These are phyloP conservation scores for Megaceryle alcyon DNA, from an alignment of 2,797 vertebrate species.

Conservation along the genomic window DNA sequence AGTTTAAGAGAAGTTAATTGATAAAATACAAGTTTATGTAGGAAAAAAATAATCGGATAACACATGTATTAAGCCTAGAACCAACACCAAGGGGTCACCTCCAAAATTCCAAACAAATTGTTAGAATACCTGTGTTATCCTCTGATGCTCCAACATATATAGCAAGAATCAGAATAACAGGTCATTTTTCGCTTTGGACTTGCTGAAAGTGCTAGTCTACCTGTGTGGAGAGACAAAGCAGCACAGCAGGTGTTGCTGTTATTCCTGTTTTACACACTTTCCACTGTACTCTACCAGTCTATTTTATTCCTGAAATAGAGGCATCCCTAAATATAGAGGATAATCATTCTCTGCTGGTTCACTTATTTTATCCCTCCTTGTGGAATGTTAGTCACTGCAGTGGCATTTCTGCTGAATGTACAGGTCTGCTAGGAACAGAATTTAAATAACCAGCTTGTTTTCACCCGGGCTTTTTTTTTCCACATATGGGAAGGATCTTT, in stretches of 20 bases:
- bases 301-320: not conserved
- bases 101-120: not conserved
- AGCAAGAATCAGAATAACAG: not conserved
- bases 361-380: not conserved
- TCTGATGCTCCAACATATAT: not conserved
- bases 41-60: not conserved
- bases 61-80: not conserved
- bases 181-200: not conserved
- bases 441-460: not conserved
- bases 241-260: not conserved
- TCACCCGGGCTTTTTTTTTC: not conserved
- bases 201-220: not conserved
- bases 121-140: not conserved
- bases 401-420: not conserved
- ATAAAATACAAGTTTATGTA: not conserved
- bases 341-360: not conserved
- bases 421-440: not conserved
- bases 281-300: not conserved
- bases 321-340: not conserved
- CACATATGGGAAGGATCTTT: not conserved
- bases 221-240: not conserved
- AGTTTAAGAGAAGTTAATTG: not conserved
- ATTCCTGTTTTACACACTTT: not conserved
- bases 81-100: not conserved
- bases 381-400: not conserved